Evolutionary conservation across 1,140 invertebrate genomes (phyloP), one percentile per base, ranked within the genome.

Genomic region (Papilio helenus): DNA sequence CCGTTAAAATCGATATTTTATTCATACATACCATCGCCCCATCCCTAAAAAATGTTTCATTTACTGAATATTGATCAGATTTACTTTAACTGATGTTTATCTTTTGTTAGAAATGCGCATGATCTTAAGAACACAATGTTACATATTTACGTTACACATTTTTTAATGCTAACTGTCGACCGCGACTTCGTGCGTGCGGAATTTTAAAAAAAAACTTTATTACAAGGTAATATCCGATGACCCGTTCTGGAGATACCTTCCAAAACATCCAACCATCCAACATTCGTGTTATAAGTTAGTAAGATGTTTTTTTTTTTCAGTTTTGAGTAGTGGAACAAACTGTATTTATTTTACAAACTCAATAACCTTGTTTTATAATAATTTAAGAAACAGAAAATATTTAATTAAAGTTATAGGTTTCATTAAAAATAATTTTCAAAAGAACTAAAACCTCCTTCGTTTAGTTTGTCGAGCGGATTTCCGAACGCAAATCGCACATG

Each of bases 1-100:
- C 76, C 76, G 76, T 77, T 77, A 77, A 44, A 61, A 77, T 77
- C 76, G 55, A 44, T 77, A 77, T 77, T 65, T 77, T 77, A 77
- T 77, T 77, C 76, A 77, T 76, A 76, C 29, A 42, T 58, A 39
- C 34, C 10, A 16, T 34, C 76, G 58, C 34, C 76, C 83, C 78
- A 80, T 79, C 81, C 80, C 80, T 79, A 58, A 68, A n/a, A 65
- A 55, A 58, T 79, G n/a, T 74, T 46, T 58, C 65, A 77, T 77
- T 77, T 77, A 80, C 78, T 84, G 81, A 82, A 84, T 84, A 84
- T 84, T 84, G 83, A 82, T 84, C 76, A 80, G 46, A 84, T 84
- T 84, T 81, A 61, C 58, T 65, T 77, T 23, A 23, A 55, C 3
- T 76, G 61, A 72, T 80, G 71, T 42, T 84, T 81, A 84, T 23